Percentiles rank a stretch among this genome's conserved stretches.
Conservation (phyloP, 2,113 vertebrate species). For the Crotalus tigris region DNA sequence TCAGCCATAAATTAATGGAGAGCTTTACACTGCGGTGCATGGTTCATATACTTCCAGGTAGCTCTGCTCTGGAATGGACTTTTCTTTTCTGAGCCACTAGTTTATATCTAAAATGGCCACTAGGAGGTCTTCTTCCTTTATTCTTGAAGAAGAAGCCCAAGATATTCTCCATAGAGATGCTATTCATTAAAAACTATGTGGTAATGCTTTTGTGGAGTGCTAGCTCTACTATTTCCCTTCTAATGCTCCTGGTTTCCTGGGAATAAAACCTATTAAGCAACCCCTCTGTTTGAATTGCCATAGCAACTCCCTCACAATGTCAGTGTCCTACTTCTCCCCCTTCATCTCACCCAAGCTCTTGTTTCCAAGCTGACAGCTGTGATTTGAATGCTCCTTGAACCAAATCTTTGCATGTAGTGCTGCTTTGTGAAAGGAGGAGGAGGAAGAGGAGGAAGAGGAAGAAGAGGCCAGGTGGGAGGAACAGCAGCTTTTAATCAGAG, state of each 20-base stretch:
- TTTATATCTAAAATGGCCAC: not conserved
- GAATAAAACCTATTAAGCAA: conserved; percentile 70
- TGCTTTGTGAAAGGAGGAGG: not conserved
- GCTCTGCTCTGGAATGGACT: conserved; percentile 22
- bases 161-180: conserved; percentile 52
- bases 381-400: conserved; percentile 75
- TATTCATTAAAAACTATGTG: conserved; percentile 50
- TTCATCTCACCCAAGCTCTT: conserved; percentile 48
- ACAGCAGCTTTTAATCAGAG: conserved; percentile 53
- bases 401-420: conserved; percentile 56
- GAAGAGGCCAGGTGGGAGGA: not conserved
- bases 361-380: conserved; percentile 70
- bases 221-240: conserved; percentile 34
- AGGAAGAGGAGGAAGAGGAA: not conserved
- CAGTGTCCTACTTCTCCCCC: conserved; percentile 64
- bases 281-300: conserved; percentile 63
- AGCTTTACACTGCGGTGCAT: not conserved
- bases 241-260: conserved; percentile 59
- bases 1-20: not conserved
- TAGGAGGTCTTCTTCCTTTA: conserved; percentile 2
- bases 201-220: conserved; percentile 36
- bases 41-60: not conserved
- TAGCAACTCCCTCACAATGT: conserved; percentile 68
- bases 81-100: not conserved
- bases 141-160: not conserved